A percentile compares a stretch with the other conserved stretches of the same genome.
phyloP scores from a whole-genome alignment of 2,113 vertebrate species.

The Platichthys flesus region DNA sequence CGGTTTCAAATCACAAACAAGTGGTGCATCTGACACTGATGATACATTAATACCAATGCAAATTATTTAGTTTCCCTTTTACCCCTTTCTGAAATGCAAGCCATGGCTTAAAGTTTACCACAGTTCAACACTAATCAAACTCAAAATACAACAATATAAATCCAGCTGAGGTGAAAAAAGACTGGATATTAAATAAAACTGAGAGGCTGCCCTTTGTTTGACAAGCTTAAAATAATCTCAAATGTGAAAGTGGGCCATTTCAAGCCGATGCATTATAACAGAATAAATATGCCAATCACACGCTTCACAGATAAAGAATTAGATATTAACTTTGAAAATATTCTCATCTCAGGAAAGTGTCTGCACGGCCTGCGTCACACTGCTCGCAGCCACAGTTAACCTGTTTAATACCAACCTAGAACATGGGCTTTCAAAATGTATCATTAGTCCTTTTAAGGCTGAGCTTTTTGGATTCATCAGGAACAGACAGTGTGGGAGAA shows the following conservation, averaged over 20 bases:
- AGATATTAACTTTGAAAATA: neutral
- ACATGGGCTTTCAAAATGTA: conserved; percentile 30
- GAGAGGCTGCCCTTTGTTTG: conserved; percentile 14
- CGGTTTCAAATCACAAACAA: conserved; percentile 9
- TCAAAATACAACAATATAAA: neutral
- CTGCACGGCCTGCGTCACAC: neutral
- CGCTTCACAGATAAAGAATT: conserved; percentile 13
- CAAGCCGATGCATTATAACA: conserved; percentile 5
- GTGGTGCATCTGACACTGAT: neutral
- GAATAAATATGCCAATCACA: conserved; percentile 39
- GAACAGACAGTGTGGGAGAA: neutral
- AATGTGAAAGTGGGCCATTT: conserved; percentile 1
- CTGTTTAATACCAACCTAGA: conserved; percentile 29
- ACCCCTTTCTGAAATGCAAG: neutral
- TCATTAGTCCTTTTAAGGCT: conserved; percentile 30
- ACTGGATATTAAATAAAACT: conserved; percentile 39
- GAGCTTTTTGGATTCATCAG: conserved; percentile 14
- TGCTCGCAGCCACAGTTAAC: conserved; percentile 29
- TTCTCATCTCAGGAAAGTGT: conserved; percentile 22
- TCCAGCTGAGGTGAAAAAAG: neutral
- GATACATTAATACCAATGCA: neutral
- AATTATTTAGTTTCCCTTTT: neutral
- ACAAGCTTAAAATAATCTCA: conserved; percentile 15
- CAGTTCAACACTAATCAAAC: conserved; percentile 4
- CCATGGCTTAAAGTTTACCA: neutral